phyloP scores from a whole-genome alignment of 2,113 vertebrate species.

The Cryptotis parvus region DNA sequence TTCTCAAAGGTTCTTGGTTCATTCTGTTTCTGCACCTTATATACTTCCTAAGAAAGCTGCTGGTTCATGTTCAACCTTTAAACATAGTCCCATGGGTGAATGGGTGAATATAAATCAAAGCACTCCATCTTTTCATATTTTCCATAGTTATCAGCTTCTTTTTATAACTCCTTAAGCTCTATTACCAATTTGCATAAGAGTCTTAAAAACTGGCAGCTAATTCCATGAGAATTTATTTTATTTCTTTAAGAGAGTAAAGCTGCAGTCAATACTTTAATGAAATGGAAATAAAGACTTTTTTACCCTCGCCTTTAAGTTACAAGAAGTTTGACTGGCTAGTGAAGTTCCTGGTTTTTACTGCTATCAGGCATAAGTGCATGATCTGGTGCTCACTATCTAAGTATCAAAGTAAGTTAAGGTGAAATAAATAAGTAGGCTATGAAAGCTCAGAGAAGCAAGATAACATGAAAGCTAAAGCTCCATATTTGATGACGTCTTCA shows the following conservation, averaged over 20 bases:
- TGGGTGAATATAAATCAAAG: conserved; percentile 50
- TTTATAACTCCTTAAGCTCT: conserved; percentile 77
- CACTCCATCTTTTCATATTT: conserved; percentile 69
- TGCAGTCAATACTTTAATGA: conserved; percentile 54
- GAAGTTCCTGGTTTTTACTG: conserved; percentile 68
- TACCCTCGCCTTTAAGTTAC: conserved; percentile 61
- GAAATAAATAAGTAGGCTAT: conserved; percentile 54
- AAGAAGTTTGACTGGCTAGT: conserved; percentile 68
- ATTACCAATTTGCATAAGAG: conserved; percentile 82
- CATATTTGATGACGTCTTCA: conserved; percentile 34
- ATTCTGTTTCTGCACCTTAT: conserved; percentile 61
- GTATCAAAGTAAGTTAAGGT: conserved; percentile 53
- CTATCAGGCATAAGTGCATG: neutral
- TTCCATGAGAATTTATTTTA: conserved; percentile 78
- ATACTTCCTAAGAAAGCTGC: conserved; percentile 67
- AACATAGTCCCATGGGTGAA: conserved; percentile 47
- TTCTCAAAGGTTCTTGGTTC: conserved; percentile 69
- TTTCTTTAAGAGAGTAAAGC: conserved; percentile 69
- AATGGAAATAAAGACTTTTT: conserved; percentile 69
- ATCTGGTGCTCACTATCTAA: neutral
- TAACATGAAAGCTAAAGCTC: conserved; percentile 52
- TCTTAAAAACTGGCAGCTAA: conserved; percentile 78
- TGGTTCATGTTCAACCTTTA: conserved; percentile 69
- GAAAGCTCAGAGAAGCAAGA: conserved; percentile 51
- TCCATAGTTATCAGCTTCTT: conserved; percentile 71